A percentile compares a stretch with the other conserved stretches of the same genome.
Conservation (phyloP, 2,888 invertebrate species). For the Cetonia aurata region DNA sequence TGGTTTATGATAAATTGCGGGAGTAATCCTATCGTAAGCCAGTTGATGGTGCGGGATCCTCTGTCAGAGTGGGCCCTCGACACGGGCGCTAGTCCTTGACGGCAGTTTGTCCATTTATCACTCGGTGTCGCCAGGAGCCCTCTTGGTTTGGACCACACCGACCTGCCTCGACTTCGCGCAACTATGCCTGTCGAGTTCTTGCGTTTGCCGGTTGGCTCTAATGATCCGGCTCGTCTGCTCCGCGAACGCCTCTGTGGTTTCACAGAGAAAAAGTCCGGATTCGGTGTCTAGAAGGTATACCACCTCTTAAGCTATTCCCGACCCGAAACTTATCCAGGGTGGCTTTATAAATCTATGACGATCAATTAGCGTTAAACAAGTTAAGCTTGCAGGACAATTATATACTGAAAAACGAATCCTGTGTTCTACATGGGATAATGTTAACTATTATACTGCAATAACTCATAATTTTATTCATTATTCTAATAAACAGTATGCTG, state of each 20-base stretch:
- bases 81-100: slow-evolving; percentile 48
- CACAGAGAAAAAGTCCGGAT: slow-evolving; percentile 10
- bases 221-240: slow-evolving; percentile 31
- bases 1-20: slow-evolving; percentile 51
- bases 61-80: slow-evolving; percentile 50
- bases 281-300: slow-evolving; percentile 16
- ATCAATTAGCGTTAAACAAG: no score
- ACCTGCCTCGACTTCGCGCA: slow-evolving; percentile 17
- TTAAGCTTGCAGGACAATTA: no score
- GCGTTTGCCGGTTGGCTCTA: slow-evolving; percentile 30
- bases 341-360: no score
- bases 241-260: slow-evolving; percentile 28
- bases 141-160: slow-evolving; percentile 49
- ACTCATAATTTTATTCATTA: no score
- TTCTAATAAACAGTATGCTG: no score
- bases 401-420: no score
- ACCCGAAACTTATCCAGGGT: no score
- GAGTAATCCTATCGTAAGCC: slow-evolving; percentile 47
- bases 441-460: no score
- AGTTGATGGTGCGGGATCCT: slow-evolving; percentile 46
- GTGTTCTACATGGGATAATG: no score
- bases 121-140: slow-evolving; percentile 48
- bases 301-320: background rate
- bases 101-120: slow-evolving; percentile 52
- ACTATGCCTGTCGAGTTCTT: slow-evolving; percentile 33